Percentiles rank a stretch among this genome's conserved stretches.
Evolutionary conservation across 2,888 invertebrate species (phyloP).

Genomic region (Orthosia incerta): DNA sequence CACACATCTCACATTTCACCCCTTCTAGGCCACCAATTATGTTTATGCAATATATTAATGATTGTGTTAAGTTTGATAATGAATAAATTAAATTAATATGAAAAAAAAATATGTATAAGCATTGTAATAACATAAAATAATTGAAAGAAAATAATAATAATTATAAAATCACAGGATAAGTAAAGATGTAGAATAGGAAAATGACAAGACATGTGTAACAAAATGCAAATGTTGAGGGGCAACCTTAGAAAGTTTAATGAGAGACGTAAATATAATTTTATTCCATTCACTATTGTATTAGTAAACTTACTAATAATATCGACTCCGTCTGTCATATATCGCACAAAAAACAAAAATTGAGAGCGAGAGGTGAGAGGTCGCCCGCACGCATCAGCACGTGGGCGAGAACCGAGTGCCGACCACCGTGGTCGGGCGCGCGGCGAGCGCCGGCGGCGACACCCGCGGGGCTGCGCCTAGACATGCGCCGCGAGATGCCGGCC

Average conservation of each 20-base stretch:
- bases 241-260: conserved; percentile 67
- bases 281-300: conserved; percentile 75
- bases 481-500: conserved; percentile 70
- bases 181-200: conserved; percentile 38
- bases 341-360: conserved; percentile 80
- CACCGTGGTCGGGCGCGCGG: conserved; percentile 67
- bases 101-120: conserved; percentile 45
- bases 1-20: conserved; percentile 67
- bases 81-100: conserved; percentile 44
- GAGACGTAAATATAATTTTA: conserved; percentile 68
- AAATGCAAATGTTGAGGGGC: conserved; percentile 52
- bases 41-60: conserved; percentile 43
- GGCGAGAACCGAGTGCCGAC: conserved; percentile 76
- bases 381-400: conserved; percentile 72
- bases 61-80: conserved; percentile 36
- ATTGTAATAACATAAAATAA: conserved; percentile 38
- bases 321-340: conserved; percentile 75
- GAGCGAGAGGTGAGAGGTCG: conserved; percentile 78
- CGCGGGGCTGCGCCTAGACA: conserved; percentile 64
- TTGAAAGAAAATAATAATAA: conserved; percentile 31
- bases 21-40: conserved; percentile 62
- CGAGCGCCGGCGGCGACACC: conserved; percentile 68
- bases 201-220: conserved; percentile 43
- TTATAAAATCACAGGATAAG: conserved; percentile 22
- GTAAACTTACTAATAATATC: conserved; percentile 83